These are phyloP conservation scores for Coturnix japonica DNA, from an alignment of 2,113 vertebrate genomes.

Conservation along the genomic window DNA sequence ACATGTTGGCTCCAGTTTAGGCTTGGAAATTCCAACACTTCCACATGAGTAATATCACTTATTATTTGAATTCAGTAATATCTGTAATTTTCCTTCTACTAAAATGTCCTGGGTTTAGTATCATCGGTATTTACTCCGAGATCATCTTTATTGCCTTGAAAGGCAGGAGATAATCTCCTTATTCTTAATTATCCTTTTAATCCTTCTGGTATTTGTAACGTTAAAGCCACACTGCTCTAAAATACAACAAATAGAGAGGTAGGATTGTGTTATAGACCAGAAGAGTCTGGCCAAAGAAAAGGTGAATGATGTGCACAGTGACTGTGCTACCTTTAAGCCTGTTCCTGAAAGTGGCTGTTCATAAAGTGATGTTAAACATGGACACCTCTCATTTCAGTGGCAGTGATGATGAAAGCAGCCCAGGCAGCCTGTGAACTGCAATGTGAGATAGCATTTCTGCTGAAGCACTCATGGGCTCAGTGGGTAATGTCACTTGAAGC, in stretches of 20 bases:
- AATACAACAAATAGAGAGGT: not conserved
- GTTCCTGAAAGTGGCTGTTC: not conserved
- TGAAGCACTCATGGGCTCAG: not conserved
- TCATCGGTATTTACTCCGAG: conserved; percentile 1
- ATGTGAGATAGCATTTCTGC: not conserved
- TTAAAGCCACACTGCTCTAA: conserved; percentile 10
- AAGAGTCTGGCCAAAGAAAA: not conserved
- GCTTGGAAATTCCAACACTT: not conserved
- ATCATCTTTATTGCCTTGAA: not conserved
- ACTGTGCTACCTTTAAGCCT: not conserved
- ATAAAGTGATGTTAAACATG: not conserved
- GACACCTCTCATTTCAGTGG: not conserved
- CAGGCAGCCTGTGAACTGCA: not conserved
- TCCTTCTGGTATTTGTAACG: not conserved
- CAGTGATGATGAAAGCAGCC: not conserved
- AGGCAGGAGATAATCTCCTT: conserved; percentile 18
- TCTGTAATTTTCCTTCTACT: not conserved
- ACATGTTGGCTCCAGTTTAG: not conserved
- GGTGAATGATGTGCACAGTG: accelerated
- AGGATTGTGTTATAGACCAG: not conserved
- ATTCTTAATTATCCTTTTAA: conserved; percentile 31
- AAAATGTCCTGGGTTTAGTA: not conserved
- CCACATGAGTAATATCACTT: not conserved
- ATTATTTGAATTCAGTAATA: not conserved
- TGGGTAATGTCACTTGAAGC: not conserved